Base-by-base conservation (phyloP, 2,113 vertebrate genomes). In the Tachuris rubrigastra region DNA sequence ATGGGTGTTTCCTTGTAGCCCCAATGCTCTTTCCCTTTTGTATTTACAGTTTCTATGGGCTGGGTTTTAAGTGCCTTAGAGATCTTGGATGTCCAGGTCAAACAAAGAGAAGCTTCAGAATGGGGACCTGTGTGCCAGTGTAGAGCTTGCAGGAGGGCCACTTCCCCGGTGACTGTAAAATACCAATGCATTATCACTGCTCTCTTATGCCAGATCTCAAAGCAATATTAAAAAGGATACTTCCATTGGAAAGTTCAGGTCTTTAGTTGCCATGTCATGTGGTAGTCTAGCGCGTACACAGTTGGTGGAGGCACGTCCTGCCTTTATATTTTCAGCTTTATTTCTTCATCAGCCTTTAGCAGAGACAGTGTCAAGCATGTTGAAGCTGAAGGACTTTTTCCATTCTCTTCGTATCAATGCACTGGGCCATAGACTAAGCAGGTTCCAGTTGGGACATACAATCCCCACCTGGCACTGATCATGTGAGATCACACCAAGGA, bases 301-400 rank as follows among this genome's bases (percentile, higher is more conserved):
- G n/a, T 4, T 94, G 71, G 13, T 71, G 75, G 55, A 94, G 62
- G 30, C 10, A 17, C 22, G 10, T 67, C 65, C 39, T 18, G 3
- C 63, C 41, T 75, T 78, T 56, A 41, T 30, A 71, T 5, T 73
- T 62, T 47, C 55, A 30, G 7, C 46, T 73, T 42, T 27, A 12
- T 63, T 89, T 95, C 80, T 79, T 14, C 50, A 62, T 69, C 55
- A 46, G 35, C 69, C 60, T 76, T 85, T n/a, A 68, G 46, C 67
- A 73, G 53, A 75, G 33, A 17, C 74, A 68, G 8, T 42, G 37
- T 69, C 78, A 85, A 65, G 79, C 14, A 14, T 27, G 44, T 63
- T 66, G 73, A 77, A 92, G 84, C 60, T 75, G 87, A 85, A 94
- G 52, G 31, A 77, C 39, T 83, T 93, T 93, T 95, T 94, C 49